A percentile compares a stretch with the other conserved stretches of the same genome.
phyloP scores from a whole-genome alignment of 2,113 vertebrate genomes.

The Megaptera novaeangliae region DNA sequence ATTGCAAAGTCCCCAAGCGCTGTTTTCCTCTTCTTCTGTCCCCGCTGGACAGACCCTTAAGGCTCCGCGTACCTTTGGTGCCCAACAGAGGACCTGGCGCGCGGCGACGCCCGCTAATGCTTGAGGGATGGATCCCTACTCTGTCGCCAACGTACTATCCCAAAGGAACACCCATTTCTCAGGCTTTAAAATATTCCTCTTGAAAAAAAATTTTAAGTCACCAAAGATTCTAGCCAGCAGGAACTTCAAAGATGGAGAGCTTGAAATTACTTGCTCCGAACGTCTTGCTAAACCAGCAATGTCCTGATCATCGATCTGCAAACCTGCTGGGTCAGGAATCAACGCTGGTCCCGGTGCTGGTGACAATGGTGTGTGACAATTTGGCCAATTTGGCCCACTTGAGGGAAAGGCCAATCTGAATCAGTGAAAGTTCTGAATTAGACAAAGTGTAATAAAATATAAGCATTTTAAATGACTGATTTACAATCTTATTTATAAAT shows the following conservation, averaged over 20 bases:
- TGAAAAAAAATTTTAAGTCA: not conserved
- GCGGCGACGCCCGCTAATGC: not conserved
- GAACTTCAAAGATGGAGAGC: not conserved
- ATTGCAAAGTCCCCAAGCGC: not conserved
- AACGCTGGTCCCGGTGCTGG: not conserved
- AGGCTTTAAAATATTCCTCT: not conserved
- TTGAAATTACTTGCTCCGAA: not conserved
- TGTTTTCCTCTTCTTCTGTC: not conserved
- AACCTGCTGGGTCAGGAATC: not conserved
- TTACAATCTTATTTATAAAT: not conserved
- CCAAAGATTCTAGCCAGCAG: not conserved
- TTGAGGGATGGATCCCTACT: rapidly evolving
- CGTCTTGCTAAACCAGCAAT: not conserved
- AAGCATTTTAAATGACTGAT: not conserved
- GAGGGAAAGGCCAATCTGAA: not conserved
- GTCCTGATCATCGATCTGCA: not conserved
- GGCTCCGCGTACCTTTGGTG: not conserved
- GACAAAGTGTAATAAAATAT: not conserved
- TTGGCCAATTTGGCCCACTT: not conserved
- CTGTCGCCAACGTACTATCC: not conserved
- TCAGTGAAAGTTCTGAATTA: not conserved
- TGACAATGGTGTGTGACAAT: rapidly evolving
- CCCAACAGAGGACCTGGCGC: rapidly evolving
- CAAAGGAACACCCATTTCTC: not conserved
- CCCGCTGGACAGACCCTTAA: not conserved